Base-by-base conservation (phyloP, 1,140 invertebrate genomes). In the Heliconius melpomene region DNA sequence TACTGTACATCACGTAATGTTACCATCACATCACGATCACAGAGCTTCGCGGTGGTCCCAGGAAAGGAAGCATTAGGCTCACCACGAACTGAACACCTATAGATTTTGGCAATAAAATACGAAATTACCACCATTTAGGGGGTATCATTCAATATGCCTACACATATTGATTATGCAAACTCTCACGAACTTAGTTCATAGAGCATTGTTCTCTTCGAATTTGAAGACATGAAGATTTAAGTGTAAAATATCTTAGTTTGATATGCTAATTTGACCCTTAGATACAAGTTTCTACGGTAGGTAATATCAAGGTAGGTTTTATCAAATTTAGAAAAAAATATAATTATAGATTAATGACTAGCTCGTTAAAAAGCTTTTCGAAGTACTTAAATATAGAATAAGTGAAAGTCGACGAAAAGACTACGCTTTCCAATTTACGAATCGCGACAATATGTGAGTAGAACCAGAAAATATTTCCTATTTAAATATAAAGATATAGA, bases 11-110 rank as follows among this genome's bases (percentile, higher is more conserved):
- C 38, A 76, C 74, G 20, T 80, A 80, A 77, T 77, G 54, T 72
- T 73, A 26, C 75, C 54, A 80, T 74, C 79, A 70, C 79, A 74
- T 80, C 79, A 80, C 79, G 79, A 77, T 77, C 75, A 74, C 79
- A 80, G 77, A 73, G 70, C 79, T 46, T 77, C 79, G 75, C 38
- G 79, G 79, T 80, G 79, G 79, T 80, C 79, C 36, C 60, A 29
- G 32, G 32, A 36, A 16, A 66, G 23, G 29, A 26, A 66, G 29
- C 60, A 66, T 57, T 77, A 72, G 38, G 71, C 76, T 77, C 66
- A 70, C 26, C 75, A 72, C 38, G 60, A 66, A 66, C 60, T 29
- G 60, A 66, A 29, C 60, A 66, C 60, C 13, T 18, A 66, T 66
- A 66, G 60, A 66, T 66, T 66, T 66, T 66, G 60, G 60, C 60